Percentiles rank a stretch among this genome's conserved stretches.
These are phyloP conservation scores for Orchestia grillus DNA, from an alignment of 1,140 invertebrate species.

Conservation along the genomic window DNA sequence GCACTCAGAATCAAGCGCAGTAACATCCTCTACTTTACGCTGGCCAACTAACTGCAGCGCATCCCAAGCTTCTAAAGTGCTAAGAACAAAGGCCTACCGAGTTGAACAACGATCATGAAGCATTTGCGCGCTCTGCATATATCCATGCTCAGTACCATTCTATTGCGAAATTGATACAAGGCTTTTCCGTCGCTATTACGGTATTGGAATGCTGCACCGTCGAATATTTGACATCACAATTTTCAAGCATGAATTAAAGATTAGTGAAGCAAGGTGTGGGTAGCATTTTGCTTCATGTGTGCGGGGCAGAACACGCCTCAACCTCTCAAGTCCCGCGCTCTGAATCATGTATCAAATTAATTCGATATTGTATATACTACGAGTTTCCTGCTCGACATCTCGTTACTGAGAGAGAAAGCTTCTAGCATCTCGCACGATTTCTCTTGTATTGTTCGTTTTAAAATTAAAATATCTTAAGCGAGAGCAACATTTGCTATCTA, in stretches of 20 bases:
- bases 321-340: background rate
- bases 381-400: background rate
- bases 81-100: background rate
- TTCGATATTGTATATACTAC: background rate
- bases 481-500: background rate
- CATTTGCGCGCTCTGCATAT: background rate
- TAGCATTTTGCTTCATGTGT: background rate
- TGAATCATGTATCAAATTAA: background rate
- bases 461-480: background rate
- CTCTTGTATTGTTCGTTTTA: background rate
- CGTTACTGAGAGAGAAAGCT: background rate
- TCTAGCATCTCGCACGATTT: background rate
- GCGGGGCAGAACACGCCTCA: background rate
- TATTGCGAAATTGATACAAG: constrained; percentile 6
- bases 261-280: background rate
- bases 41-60: background rate
- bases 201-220: background rate
- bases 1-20: too few relatives aligned
- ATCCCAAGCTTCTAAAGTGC: background rate
- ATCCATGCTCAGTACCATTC: background rate
- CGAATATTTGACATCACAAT: background rate
- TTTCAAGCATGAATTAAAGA: background rate
- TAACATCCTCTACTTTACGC: background rate
- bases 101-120: background rate
- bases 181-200: background rate